Base-by-base conservation (phyloP, 1,140 invertebrate genomes). In the Cyclina sinensis region DNA sequence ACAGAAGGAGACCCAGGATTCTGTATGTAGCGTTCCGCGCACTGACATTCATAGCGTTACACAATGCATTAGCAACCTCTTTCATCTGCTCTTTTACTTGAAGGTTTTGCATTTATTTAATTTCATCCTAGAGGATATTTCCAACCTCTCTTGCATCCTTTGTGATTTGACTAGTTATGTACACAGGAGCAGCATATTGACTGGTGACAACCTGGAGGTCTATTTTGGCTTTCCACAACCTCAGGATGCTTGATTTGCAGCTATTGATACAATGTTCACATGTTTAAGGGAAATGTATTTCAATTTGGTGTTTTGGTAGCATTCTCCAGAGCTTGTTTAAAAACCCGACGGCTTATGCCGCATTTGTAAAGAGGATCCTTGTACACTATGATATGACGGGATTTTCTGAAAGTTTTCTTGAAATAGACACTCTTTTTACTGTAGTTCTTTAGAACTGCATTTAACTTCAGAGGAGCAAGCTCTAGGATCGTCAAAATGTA, bases 81-180 rank as follows among this genome's bases (percentile, higher is more conserved):
- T 51, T 86, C 88, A 89, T 86, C 39, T 86, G 62, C 81, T 89
- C 59, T 68, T 59, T 85, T 21, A 89, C 46, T 32, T 74, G 18
- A 35, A 68, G 88, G 68, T 85, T 54, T 51, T 37, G 24, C 39
- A 70, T 79, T 54, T 80, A 73, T 65, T 82, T 74, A 39, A 81
- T 89, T 18, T 80, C 88, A 85, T 81, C 81, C 43, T 85, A 74
- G 12, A 89, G 39, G 68, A 89, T 73, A 39, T 24, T 57, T 68
- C 88, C 88, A 62, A 89, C 73, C 46, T 85, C 82, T 24, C 76
- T 79, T 51, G 85, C 88, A 39, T 73, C 70, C 70, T 84, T 89
- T 16, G 81, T 84, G 12, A 89, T 54, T 46, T 89, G 83, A 27
- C 46, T 43, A 39, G 83, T 80, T 27, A 86, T 30, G 24, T 89